phyloP scores from a whole-genome alignment of 2,797 vertebrate species.

The Tauraco hartlaubi region DNA sequence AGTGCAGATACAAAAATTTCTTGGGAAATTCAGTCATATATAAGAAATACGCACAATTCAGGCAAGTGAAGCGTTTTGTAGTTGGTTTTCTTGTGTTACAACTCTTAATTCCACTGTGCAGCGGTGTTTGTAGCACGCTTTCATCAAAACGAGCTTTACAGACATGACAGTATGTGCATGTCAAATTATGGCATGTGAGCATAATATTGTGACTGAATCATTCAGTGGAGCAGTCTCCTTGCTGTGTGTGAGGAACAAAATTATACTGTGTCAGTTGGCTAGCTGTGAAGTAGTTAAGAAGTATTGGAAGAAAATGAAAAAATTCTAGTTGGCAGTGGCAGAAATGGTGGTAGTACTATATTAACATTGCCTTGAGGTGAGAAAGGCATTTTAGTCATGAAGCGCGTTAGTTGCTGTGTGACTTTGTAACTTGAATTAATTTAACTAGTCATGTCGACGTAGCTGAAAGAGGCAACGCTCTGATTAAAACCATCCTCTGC shows the following conservation, averaged over 20 bases:
- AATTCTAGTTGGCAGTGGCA: not conserved
- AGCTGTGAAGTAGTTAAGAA: not conserved
- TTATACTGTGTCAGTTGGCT: not conserved
- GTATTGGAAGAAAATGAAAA: not conserved
- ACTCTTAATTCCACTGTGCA: not conserved
- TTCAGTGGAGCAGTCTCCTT: not conserved
- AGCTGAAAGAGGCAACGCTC: not conserved
- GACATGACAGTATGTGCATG: not conserved
- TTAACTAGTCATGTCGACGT: fast-evolving
- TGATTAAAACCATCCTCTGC: not conserved
- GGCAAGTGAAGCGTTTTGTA: not conserved
- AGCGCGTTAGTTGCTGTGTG: not conserved
- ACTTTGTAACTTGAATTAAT: not conserved
- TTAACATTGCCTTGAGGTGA: not conserved
- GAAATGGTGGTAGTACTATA: not conserved
- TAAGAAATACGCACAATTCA: not conserved
- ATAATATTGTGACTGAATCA: not conserved
- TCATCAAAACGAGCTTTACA: not conserved
- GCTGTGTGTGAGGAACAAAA: not conserved
- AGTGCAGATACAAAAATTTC: not conserved
- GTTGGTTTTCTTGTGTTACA: not conserved
- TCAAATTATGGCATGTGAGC: not conserved
- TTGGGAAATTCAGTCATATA: not conserved
- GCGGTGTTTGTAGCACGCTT: not conserved
- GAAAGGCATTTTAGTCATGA: not conserved